Conservation (phyloP, 2,888 invertebrate genomes). For the Candidula unifasciata region DNA sequence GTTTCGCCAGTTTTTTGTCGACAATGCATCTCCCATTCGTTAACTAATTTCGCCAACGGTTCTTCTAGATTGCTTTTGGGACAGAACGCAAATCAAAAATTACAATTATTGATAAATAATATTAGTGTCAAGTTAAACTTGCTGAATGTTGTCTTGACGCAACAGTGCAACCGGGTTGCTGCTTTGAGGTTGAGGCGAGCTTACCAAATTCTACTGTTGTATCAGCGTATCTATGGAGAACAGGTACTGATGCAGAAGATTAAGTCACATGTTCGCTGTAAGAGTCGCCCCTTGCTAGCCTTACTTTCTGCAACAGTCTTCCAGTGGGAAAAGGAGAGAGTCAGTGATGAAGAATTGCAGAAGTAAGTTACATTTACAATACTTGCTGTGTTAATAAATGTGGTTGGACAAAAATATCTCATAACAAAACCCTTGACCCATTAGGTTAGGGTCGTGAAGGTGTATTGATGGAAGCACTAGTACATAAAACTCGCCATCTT, state of each 20-base stretch:
- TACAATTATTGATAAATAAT: constrained; percentile 15
- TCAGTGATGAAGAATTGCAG: constrained; percentile 51
- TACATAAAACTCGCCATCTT: no score
- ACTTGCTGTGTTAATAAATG: no score
- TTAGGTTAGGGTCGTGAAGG: no score
- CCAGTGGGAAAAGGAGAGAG: constrained; percentile 55
- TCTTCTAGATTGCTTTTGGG: constrained; percentile 38
- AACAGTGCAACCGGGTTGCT: constrained; percentile 52
- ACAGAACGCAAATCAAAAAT: constrained; percentile 39
- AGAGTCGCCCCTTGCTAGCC: constrained; percentile 47
- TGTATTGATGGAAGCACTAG: no score
- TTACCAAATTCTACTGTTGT: constrained; percentile 51
- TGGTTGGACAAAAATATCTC: no score
- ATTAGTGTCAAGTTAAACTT: constrained; percentile 35
- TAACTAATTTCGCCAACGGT: neutral
- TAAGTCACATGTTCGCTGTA: constrained; percentile 38
- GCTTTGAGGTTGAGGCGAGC: constrained; percentile 51
- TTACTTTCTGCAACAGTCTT: constrained; percentile 53
- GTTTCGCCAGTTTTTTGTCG: constrained; percentile 2
- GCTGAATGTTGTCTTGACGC: constrained; percentile 28
- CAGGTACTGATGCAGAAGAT: constrained; percentile 49
- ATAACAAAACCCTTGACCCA: no score
- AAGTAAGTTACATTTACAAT: constrained; percentile 39
- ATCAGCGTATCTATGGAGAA: constrained; percentile 54
- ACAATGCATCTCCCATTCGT: neutral